Evolutionary conservation across 2,888 invertebrate genomes (phyloP), one percentile per base, ranked within the genome.

Genomic region (Metallyticus violacea): DNA sequence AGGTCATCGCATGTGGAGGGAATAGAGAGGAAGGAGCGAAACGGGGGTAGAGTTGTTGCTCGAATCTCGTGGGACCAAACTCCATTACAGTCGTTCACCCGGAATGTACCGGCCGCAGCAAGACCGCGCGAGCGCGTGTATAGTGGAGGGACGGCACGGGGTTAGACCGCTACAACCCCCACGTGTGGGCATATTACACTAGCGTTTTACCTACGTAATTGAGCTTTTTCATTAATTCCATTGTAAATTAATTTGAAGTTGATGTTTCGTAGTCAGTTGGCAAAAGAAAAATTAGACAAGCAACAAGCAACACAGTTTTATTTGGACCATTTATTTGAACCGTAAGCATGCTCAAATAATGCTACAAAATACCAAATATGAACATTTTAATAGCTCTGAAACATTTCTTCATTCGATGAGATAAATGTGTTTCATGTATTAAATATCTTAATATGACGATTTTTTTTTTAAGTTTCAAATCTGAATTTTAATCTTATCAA

Each of bases 81-180:
- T 83, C 83, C 83, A 83, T 83, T 83, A 83, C 83, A 27, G 83
- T 27, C 83, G 77, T n/a, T 83, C 77, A 83, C 40, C 83, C 83
- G 83, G 83, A 83, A 83, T 83, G 77, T 83, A 81, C 30, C 29
- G n/a, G 81, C 29, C 40, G 40, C 40, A 62, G 40, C 40, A 62
- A 62, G 40, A 62, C 40, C 22, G 40, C 22, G 40, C 22, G 40
- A 15, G 40, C 9, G 9, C 15, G 40, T 62, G 40, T 62, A 9
- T 22, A 4, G 40, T 22, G 9, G 40, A 9, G 40, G 40, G 40
- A 22, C 4, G 40, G 40, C n/a, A n/a, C 40, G 40, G 40, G 40
- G 40, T 9, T 62, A 62, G 15, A 62, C 40, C 40, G 40, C 40
- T 62, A 62, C 40, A 62, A 62, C 40, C 40, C 40, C 40, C 40